phyloP scores from a whole-genome alignment of 2,888 invertebrate genomes.

The Tetropium fuscum region DNA sequence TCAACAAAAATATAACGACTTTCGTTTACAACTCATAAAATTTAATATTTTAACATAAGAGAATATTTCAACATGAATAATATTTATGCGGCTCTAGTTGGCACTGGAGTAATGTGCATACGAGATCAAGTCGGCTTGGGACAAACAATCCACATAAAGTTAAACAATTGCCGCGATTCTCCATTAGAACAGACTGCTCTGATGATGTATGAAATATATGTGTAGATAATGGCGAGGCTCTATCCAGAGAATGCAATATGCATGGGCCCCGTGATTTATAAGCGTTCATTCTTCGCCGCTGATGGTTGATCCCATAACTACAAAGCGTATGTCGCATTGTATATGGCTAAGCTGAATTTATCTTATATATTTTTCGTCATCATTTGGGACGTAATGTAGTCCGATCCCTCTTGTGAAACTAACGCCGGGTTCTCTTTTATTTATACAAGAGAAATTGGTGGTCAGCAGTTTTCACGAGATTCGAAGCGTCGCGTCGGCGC shows the following conservation, averaged over 20 bases:
- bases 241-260: slow-evolving; percentile 53
- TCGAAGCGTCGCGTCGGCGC: too few species aligned
- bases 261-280: slow-evolving; percentile 46
- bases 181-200: slow-evolving; percentile 42
- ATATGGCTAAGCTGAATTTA: slow-evolving; percentile 21
- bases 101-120: slow-evolving; percentile 35
- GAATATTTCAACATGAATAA: slow-evolving; percentile 53
- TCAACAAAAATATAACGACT: slow-evolving; percentile 11
- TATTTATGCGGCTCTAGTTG: slow-evolving; percentile 38
- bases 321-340: slow-evolving; percentile 21
- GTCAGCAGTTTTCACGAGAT: slow-evolving; percentile 25
- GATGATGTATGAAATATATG: slow-evolving; percentile 53
- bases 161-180: slow-evolving; percentile 49
- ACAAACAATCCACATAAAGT: slow-evolving; percentile 48
- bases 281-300: slow-evolving; percentile 38
- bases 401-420: slow-evolving; percentile 20
- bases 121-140: slow-evolving; percentile 45
- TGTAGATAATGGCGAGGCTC: slow-evolving; percentile 49
- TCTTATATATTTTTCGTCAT: slow-evolving; percentile 16
- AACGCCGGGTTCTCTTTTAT: slow-evolving; percentile 11
- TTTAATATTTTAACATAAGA: too few species aligned
- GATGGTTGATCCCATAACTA: slow-evolving; percentile 20
- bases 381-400: slow-evolving; percentile 3
- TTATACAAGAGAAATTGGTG: slow-evolving; percentile 17
- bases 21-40: slow-evolving; percentile 58